These are phyloP conservation scores for Zoroaster sp. DNA, from an alignment of 53 echinoderm and acorn worm genomes.

Conservation along the genomic window DNA sequence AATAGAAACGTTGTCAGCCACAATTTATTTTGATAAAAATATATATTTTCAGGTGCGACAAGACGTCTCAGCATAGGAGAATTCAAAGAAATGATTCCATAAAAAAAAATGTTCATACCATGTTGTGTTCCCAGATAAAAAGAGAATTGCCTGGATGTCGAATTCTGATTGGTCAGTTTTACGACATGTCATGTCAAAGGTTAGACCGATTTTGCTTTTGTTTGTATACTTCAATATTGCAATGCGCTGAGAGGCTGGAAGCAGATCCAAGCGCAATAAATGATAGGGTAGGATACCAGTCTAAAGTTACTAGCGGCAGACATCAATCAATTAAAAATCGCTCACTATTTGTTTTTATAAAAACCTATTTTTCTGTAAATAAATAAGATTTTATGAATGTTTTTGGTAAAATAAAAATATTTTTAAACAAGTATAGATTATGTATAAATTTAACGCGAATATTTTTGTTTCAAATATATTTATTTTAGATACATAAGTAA, in stretches of 20 bases:
- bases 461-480: not conserved
- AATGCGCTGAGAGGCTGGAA: no score
- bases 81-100: not conserved
- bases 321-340: no score
- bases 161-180: conserved; percentile 15
- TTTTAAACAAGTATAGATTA: not conserved
- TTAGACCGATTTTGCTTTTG: no score
- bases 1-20: no score
- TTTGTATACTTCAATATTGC: no score
- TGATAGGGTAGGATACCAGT: no score
- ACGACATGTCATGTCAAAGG: no score
- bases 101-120: not conserved
- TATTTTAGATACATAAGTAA: not conserved
- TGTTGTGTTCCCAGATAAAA: not conserved
- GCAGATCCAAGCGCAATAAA: no score
- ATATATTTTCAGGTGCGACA: not conserved
- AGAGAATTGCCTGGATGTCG: conserved; percentile 56
- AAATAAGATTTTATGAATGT: no score
- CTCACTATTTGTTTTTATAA: no score
- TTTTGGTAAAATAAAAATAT: not conserved
- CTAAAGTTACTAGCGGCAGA: no score
- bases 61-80: not conserved
- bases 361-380: no score
- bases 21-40: not conserved
- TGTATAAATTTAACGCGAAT: not conserved